Conservation (phyloP, 53 echinoderm and acorn worm genomes). For the Holothuria leucospilota region DNA sequence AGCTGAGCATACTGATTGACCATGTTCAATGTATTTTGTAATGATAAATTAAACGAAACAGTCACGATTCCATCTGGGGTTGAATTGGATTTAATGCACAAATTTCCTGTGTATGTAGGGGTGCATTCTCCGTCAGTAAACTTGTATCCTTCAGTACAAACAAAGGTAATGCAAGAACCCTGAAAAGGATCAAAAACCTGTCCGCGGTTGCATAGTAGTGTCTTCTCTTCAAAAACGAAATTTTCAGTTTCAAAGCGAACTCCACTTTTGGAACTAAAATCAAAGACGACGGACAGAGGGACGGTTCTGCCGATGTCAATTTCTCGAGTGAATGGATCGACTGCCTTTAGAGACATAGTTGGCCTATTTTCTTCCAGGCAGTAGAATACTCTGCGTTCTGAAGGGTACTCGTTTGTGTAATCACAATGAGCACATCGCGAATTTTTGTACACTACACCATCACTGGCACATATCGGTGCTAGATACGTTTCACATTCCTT, state of each 20-base stretch:
- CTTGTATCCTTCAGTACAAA: slow-evolving; percentile 8
- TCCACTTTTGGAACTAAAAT: slow-evolving; percentile 16
- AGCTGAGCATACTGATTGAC: no score
- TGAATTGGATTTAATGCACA: not conserved
- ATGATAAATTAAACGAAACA: no score
- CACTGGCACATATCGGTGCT: slow-evolving; percentile 2
- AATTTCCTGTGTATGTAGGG: not conserved
- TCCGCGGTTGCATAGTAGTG: not conserved
- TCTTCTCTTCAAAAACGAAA: not conserved
- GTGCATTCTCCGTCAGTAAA: not conserved
- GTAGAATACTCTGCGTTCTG: not conserved
- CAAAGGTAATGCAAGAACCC: not conserved
- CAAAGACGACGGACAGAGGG: slow-evolving; percentile 14
- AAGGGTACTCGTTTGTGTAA: not conserved
- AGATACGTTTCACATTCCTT: not conserved
- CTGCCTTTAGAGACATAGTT: no score
- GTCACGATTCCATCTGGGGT: not conserved
- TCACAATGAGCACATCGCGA: not conserved
- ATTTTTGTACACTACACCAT: slow-evolving; percentile 1
- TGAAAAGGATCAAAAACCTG: slow-evolving; percentile 15
- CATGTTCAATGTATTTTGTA: no score
- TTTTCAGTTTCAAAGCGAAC: not conserved
- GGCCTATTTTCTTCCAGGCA: no score
- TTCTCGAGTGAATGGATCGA: no score
- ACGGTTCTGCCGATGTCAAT: no score